Conservation (phyloP, 2,797 vertebrate genomes). For the Schizopygopsis malacanthus region DNA sequence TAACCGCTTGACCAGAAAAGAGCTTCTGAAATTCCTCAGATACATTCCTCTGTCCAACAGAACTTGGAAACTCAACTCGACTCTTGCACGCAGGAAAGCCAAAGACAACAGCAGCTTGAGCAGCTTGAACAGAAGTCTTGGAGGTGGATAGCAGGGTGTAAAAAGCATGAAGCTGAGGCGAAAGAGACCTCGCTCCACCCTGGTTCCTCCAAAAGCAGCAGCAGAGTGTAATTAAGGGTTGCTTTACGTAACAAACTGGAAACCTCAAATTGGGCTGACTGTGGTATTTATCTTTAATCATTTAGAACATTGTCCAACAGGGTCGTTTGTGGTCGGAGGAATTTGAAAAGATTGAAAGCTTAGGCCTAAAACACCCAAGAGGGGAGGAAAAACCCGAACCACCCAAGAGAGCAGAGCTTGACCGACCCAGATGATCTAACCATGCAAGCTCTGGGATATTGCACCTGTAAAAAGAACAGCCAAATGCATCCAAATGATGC, state of each 20-base stretch:
- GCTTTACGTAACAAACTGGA: conserved; percentile 69
- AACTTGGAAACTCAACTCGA: conserved; percentile 23
- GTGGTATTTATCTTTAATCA: conserved; percentile 67
- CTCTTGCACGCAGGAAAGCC: conserved; percentile 34
- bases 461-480: conserved; percentile 32
- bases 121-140: conserved; percentile 48
- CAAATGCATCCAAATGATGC: conserved; percentile 31
- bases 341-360: conserved; percentile 45
- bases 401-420: conserved; percentile 24
- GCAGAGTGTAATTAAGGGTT: conserved; percentile 75
- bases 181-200: conserved; percentile 71
- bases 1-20: conserved; percentile 22
- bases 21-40: conserved; percentile 43
- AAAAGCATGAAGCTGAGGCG: conserved; percentile 46
- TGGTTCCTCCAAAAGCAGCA: conserved; percentile 71
- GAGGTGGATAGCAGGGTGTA: conserved; percentile 51
- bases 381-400: conserved; percentile 1
- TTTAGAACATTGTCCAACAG: conserved; percentile 65
- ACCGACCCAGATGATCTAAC: neutral
- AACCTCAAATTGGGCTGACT: conserved; percentile 65
- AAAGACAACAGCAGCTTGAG: conserved; percentile 58
- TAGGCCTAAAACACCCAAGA: conserved; percentile 47
- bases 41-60: conserved; percentile 35
- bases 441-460: conserved; percentile 12
- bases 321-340: conserved; percentile 39